Conservation (phyloP, 2,797 vertebrate genomes). For the Chelonia mydas region DNA sequence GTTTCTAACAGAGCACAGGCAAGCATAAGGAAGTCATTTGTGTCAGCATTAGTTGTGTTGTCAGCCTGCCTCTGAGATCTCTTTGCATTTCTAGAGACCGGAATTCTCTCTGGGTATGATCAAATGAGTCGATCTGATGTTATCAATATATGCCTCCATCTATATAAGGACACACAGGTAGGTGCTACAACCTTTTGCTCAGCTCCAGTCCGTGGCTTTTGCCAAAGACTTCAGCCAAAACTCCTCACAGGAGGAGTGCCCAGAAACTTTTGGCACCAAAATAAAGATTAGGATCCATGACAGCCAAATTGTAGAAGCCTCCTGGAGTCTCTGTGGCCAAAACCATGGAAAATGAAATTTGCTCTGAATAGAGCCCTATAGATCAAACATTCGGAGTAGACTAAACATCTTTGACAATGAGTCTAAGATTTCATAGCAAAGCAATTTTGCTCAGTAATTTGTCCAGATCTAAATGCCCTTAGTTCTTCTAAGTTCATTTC, state of each 20-base stretch:
- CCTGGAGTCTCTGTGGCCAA: slow-evolving; percentile 48
- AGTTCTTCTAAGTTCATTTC: slow-evolving; percentile 79
- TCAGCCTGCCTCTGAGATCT: slow-evolving; percentile 26
- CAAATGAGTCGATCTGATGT: neutral
- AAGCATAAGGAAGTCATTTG: slow-evolving; percentile 66
- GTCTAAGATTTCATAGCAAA: slow-evolving; percentile 80
- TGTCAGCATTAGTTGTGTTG: neutral
- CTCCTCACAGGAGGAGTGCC: slow-evolving; percentile 49
- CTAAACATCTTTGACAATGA: slow-evolving; percentile 81
- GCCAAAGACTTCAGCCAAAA: slow-evolving; percentile 69
- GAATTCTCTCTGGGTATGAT: neutral
- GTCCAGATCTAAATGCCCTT: slow-evolving; percentile 76
- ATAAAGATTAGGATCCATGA: slow-evolving; percentile 34
- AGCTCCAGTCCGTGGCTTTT: slow-evolving; percentile 46
- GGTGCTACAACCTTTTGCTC: slow-evolving; percentile 40
- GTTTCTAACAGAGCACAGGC: slow-evolving; percentile 53
- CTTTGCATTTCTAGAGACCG: neutral
- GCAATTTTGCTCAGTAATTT: slow-evolving; percentile 82
- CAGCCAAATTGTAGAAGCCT: slow-evolving; percentile 50
- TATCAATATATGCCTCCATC: slow-evolving; percentile 22
- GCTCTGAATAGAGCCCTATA: slow-evolving; percentile 70
- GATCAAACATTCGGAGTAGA: slow-evolving; percentile 77
- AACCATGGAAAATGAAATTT: slow-evolving; percentile 74
- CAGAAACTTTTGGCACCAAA: slow-evolving; percentile 54
- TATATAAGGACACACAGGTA: slow-evolving; percentile 50